Percentiles rank a stretch among this genome's conserved stretches.
Evolutionary conservation across 2,797 vertebrate genomes (phyloP).

Genomic region (Gymnodraco acuticeps): DNA sequence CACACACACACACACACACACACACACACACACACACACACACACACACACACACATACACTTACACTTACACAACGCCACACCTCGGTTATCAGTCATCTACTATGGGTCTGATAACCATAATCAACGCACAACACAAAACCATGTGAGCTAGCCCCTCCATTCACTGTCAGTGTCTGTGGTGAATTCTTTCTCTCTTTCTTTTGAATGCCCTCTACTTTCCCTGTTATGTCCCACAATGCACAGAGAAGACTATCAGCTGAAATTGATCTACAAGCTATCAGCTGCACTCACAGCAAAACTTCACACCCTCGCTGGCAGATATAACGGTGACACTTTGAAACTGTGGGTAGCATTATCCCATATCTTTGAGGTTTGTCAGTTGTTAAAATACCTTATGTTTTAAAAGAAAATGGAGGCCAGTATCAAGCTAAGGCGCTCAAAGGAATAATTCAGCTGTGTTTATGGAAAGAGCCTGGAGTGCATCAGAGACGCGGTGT

Average conservation of each 20-base stretch:
- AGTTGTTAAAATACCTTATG: slow-evolving; percentile 1
- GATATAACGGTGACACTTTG: slow-evolving; percentile 33
- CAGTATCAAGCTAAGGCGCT: slow-evolving; percentile 30
- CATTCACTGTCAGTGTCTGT: slow-evolving; percentile 70
- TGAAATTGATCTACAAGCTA: slow-evolving; percentile 53
- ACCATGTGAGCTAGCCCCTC: slow-evolving; percentile 41
- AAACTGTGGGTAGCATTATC: slow-evolving; percentile 19
- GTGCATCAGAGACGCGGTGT: slow-evolving; percentile 67
- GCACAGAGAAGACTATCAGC: slow-evolving; percentile 54
- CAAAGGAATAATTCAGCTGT: slow-evolving; percentile 66
- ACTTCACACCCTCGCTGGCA: slow-evolving; percentile 57
- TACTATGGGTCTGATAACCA: slow-evolving; percentile 64
- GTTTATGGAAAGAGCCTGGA: slow-evolving; percentile 77
- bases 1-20: slow-evolving; percentile 26
- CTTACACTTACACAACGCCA: slow-evolving; percentile 40
- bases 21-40: slow-evolving; percentile 35
- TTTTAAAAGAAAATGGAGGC: slow-evolving; percentile 40
- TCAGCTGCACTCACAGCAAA: slow-evolving; percentile 55
- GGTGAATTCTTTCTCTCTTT: slow-evolving; percentile 52
- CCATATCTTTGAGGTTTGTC: slow-evolving; percentile 2
- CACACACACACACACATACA: slow-evolving; percentile 33
- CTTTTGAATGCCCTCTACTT: slow-evolving; percentile 36
- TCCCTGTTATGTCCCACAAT: slow-evolving; percentile 53
- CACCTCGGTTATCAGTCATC: slow-evolving; percentile 78
- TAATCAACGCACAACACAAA: slow-evolving; percentile 62